These are phyloP conservation scores for Megathymus violae DNA, from an alignment of 1,140 invertebrate genomes.

Conservation along the genomic window DNA sequence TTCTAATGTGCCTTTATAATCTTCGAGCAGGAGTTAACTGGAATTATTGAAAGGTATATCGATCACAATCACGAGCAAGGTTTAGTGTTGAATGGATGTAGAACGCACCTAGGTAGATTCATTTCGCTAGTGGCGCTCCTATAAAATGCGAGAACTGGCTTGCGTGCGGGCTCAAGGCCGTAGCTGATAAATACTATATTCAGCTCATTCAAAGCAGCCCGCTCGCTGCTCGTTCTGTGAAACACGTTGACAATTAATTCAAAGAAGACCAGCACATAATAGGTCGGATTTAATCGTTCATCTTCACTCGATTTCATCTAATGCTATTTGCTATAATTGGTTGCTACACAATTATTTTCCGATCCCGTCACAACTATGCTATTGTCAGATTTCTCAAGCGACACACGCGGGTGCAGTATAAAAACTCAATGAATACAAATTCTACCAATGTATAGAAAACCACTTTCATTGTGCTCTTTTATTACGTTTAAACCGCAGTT, in stretches of 20 bases:
- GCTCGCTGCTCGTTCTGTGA: conserved; percentile 43
- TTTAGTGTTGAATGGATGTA: conserved; percentile 32
- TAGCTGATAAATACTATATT: conserved; percentile 61
- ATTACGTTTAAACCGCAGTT: conserved; percentile 15
- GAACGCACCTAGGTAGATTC: conserved; percentile 28
- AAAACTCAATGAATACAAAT: conserved; percentile 41
- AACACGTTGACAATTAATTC: conserved; percentile 49
- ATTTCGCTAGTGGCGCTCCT: conserved; percentile 42
- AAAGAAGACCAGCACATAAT: conserved; percentile 20
- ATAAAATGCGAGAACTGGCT: conserved; percentile 56
- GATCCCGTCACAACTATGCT: conserved; percentile 24
- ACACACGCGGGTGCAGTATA: conserved; percentile 28
- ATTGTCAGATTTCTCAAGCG: conserved; percentile 46
- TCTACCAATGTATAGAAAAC: conserved; percentile 48
- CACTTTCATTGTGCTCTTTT: conserved; percentile 13
- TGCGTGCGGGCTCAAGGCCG: conserved; percentile 60
- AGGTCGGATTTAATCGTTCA: conserved; percentile 38
- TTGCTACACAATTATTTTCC: conserved; percentile 15
- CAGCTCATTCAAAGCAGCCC: conserved; percentile 52
- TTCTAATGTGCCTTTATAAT: too few species aligned
- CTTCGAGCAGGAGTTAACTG: too few species aligned
- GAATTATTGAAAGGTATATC: conserved; percentile 4
- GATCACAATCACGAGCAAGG: conserved; percentile 23
- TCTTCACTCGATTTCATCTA: conserved; percentile 36
- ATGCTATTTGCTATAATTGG: conserved; percentile 19